Evolutionary conservation across 2,113 vertebrate species (phyloP).

Genomic region (Benitochromis conjunctus): DNA sequence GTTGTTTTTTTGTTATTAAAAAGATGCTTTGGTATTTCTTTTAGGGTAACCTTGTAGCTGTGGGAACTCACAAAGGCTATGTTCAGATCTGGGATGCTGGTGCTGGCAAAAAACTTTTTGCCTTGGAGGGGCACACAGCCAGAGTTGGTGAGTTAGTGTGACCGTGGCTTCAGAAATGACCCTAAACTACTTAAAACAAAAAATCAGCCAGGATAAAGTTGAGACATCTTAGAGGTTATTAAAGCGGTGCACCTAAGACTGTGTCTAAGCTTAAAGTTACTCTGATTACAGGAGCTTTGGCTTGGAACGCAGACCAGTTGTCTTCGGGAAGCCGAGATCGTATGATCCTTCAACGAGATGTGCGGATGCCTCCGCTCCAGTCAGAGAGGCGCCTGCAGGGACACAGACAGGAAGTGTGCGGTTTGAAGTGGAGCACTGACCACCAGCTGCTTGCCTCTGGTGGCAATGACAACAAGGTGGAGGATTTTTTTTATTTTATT

Average conservation of each 20-base stretch:
- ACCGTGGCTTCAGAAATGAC: not conserved
- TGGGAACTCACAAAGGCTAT: constrained; percentile 97
- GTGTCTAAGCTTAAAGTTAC: not conserved
- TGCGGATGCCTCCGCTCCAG: constrained; percentile 88
- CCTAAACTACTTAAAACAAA: not conserved
- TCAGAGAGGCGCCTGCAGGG: constrained; percentile 93
- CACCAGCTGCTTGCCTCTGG: constrained; percentile 95
- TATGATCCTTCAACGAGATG: constrained; percentile 93
- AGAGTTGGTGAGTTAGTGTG: constrained; percentile 79
- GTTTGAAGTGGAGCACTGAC: constrained; percentile 98
- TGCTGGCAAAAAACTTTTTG: constrained; percentile 93
- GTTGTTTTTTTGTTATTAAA: not conserved
- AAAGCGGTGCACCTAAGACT: not conserved
- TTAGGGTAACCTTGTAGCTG: constrained; percentile 93
- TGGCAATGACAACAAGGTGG: constrained; percentile 97
- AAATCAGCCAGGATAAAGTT: not conserved
- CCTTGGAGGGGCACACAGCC: constrained; percentile 93
- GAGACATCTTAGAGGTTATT: not conserved
- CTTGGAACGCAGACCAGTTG: constrained; percentile 96
- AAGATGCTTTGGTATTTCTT: not conserved
- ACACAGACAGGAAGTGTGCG: constrained; percentile 96
- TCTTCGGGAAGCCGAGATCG: constrained; percentile 94
- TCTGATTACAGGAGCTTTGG: constrained; percentile 83
- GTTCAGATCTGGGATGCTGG: constrained; percentile 98
- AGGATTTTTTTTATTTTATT: not conserved